phyloP scores from a whole-genome alignment of 2,113 vertebrate species.

The Malurus melanocephalus region DNA sequence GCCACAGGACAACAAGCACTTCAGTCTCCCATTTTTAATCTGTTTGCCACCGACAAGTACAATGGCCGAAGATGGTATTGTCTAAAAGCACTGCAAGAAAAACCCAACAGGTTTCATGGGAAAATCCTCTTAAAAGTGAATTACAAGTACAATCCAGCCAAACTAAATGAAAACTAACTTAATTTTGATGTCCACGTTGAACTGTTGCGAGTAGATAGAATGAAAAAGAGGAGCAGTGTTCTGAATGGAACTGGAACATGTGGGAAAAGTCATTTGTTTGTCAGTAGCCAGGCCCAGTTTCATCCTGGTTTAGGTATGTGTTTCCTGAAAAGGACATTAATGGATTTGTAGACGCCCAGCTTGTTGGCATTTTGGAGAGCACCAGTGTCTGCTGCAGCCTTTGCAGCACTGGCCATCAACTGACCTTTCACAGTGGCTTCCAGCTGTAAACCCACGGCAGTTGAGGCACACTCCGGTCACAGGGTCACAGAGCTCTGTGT shows the following conservation, averaged over 20 bases:
- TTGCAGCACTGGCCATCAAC: background rate
- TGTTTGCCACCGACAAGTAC: background rate
- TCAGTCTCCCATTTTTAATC: background rate
- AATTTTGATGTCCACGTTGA: background rate
- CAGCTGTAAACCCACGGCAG: slow-evolving; percentile 73
- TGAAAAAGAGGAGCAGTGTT: background rate
- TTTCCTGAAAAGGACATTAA: background rate
- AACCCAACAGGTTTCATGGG: background rate
- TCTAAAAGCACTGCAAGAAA: background rate
- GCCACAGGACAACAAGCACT: background rate
- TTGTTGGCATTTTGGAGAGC: fast-evolving
- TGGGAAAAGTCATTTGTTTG: background rate
- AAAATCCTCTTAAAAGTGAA: slow-evolving; percentile 14
- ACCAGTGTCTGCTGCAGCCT: background rate
- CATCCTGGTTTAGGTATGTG: background rate
- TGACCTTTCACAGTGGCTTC: slow-evolving; percentile 79
- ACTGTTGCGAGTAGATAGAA: background rate
- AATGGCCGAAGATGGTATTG: background rate
- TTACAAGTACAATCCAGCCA: background rate
- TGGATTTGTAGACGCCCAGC: background rate
- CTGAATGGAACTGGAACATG: background rate
- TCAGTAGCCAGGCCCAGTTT: background rate
- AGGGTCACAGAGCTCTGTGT: slow-evolving; percentile 75
- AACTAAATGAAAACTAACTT: background rate
- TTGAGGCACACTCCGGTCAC: slow-evolving; percentile 71